These are phyloP conservation scores for Hippasteria phrygiana DNA, from an alignment of 53 echinoderm and acorn worm genomes.

Conservation along the genomic window DNA sequence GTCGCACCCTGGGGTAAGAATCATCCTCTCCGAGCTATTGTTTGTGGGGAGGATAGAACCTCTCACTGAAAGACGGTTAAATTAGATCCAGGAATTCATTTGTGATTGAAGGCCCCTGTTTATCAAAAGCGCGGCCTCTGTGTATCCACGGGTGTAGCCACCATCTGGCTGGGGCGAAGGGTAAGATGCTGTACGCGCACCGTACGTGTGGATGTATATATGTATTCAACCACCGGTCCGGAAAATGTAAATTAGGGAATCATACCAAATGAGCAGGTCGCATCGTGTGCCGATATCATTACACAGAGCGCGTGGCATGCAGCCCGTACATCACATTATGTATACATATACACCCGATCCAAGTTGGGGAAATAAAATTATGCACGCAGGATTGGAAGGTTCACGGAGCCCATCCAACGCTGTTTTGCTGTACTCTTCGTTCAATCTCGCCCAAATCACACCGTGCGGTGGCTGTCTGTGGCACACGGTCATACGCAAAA, in stretches of 20 bases:
- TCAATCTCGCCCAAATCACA: constrained; percentile 10
- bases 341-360: not conserved
- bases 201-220: constrained; percentile 3
- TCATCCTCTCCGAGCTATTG: no score
- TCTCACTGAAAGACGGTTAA: constrained; percentile 41
- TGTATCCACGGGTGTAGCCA: no score
- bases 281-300: not conserved
- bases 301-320: not conserved
- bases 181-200: not conserved
- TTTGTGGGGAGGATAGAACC: constrained; percentile 3
- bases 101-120: constrained; percentile 16
- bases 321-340: not conserved
- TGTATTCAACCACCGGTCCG: constrained; percentile 19
- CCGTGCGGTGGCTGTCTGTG: not conserved
- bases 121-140: not conserved
- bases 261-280: constrained; percentile 44
- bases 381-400: constrained; percentile 16
- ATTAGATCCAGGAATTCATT: constrained; percentile 27
- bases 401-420: not conserved
- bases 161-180: not conserved
- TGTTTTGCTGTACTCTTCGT: constrained; percentile 21
- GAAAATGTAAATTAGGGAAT: constrained; percentile 6
- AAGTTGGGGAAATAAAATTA: constrained; percentile 15
- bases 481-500: not conserved
- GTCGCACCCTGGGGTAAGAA: not conserved